Evolutionary conservation across 1,140 invertebrate genomes (phyloP), one percentile per base, ranked within the genome.

Genomic region (Danaus melanippus): DNA sequence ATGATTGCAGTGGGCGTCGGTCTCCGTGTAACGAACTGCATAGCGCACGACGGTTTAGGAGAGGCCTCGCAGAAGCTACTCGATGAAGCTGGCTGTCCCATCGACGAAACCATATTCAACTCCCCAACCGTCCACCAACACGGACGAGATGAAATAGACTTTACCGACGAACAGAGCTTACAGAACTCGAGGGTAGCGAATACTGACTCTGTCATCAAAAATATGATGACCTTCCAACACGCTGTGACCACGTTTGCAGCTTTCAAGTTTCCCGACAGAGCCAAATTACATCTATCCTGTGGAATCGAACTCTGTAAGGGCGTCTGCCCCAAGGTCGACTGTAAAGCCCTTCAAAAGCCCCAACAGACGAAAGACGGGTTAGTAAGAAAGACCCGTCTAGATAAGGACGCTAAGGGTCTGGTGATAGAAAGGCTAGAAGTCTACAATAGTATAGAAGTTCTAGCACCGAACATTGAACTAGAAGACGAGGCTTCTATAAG

Each of bases 221-320:
- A 86, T 56, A 83, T 89, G 9, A 90, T 90, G 88, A 84, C 85
- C 5, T 89, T 89, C 54, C 89, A 90, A 69, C 89, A 90, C 56
- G 89, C 89, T 40, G 81, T 87, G 10, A 89, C 92, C 0, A 90
- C 89, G 39, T 94, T 95, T 84, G 89, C 91, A 9, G 93, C 93
- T 7, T 95, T 95, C 66, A 94, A 94, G 69, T 94, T 95, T 84
- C 93, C 93, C 10, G 93, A 93, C 66, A 84, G 92, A 60, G 91
- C 92, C 50, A 90, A 91, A 52, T 77, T 94, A 9, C 93, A 94
- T 78, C 84, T 95, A 10, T 89, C 89, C 47, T 90, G 92, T 88
- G 85, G 89, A 55, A 74, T 93, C 66, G 88, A 92, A 62, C 68
- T 93, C 1, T 95, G 93, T 69, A 90, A 90, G 74, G 90, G 89